Evolutionary conservation across 2,113 vertebrate genomes (phyloP).

Genomic region (Eubucco bourcierii): DNA sequence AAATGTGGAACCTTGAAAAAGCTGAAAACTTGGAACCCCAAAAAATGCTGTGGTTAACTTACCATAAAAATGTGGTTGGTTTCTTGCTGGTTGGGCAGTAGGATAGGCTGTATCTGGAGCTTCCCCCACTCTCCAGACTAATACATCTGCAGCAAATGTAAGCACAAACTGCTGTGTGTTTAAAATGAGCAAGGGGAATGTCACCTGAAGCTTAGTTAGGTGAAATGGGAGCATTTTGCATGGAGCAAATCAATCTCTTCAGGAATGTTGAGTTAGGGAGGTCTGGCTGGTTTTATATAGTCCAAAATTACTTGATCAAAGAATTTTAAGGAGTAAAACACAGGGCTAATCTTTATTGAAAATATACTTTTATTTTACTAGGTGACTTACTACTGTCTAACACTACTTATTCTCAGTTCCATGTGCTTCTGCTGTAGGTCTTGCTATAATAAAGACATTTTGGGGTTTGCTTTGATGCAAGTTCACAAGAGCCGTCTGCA

Average conservation of each 20-base stretch:
- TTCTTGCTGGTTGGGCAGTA: background rate
- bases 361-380: constrained; percentile 54
- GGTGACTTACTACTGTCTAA: constrained; percentile 60
- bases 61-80: background rate
- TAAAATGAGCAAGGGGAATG: background rate
- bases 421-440: constrained; percentile 51
- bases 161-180: rapidly evolving
- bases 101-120: background rate
- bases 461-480: constrained; percentile 55
- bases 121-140: background rate
- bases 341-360: constrained; percentile 62
- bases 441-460: constrained; percentile 12
- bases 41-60: background rate
- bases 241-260: background rate
- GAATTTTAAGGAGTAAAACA: constrained; percentile 50
- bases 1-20: too few relatives aligned
- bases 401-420: background rate
- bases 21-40: background rate
- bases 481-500: constrained; percentile 29
- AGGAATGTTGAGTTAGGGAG: constrained; percentile 5
- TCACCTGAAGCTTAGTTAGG: background rate
- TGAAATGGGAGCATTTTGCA: background rate
- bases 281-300: constrained; percentile 55
- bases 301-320: constrained; percentile 66
- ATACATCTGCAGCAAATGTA: background rate